Conservation (phyloP, 2,888 invertebrate species). For the Melinaea marsaeus region DNA sequence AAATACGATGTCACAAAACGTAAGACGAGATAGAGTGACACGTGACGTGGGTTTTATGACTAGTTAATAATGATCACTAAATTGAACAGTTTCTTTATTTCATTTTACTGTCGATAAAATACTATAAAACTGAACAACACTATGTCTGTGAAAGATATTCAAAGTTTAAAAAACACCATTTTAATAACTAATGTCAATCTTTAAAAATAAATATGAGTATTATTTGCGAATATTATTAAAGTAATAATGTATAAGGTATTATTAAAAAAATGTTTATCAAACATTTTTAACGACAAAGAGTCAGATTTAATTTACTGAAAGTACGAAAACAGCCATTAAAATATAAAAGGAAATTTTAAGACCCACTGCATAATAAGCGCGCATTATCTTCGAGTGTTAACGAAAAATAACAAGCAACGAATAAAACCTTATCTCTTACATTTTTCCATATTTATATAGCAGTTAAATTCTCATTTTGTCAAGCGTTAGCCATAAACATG, state of each 20-base stretch:
- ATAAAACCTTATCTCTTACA: constrained; percentile 26
- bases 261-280: too few species aligned
- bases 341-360: constrained; percentile 3
- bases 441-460: constrained; percentile 41
- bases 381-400: constrained; percentile 19
- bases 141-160: too few species aligned
- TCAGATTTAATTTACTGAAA: neutral
- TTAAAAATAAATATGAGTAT: too few species aligned
- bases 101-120: too few species aligned
- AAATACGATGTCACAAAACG: neutral
- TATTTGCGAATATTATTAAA: too few species aligned
- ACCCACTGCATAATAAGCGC: constrained; percentile 9
- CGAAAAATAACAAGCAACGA: constrained; percentile 27
- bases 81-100: too few species aligned
- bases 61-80: too few species aligned
- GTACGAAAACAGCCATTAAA: neutral
- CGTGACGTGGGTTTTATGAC: neutral
- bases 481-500: constrained; percentile 40
- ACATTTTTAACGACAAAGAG: neutral
- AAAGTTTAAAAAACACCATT: too few species aligned
- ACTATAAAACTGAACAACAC: too few species aligned
- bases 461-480: constrained; percentile 51
- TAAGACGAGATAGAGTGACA: neutral
- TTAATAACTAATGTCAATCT: too few species aligned
- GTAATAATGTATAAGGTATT: too few species aligned